These are phyloP conservation scores for Dysdera silvatica DNA, from an alignment of 1,140 invertebrate species.

Conservation along the genomic window DNA sequence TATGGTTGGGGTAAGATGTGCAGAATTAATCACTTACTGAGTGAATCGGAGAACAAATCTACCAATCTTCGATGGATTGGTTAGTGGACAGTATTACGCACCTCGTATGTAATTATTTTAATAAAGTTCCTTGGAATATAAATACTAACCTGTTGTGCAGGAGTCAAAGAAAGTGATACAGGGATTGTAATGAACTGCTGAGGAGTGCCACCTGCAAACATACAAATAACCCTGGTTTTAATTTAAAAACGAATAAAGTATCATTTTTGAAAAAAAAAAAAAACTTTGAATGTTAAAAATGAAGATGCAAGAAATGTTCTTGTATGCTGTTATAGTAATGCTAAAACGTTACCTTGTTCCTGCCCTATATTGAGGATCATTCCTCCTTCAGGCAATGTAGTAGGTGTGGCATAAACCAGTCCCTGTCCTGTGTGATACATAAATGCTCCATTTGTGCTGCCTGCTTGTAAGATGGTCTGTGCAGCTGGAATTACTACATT, in stretches of 20 bases:
- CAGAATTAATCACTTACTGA: no score
- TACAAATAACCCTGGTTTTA: not conserved
- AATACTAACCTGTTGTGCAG: conserved; percentile 19
- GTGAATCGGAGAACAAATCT: no score
- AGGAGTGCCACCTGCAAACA: conserved; percentile 15
- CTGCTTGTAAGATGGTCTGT: conserved; percentile 16
- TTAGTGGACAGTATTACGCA: no score
- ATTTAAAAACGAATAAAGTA: not conserved
- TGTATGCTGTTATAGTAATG: not conserved
- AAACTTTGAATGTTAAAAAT: not conserved
- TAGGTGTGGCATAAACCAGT: conserved; percentile 21
- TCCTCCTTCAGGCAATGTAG: conserved; percentile 21
- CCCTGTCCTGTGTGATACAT: conserved; percentile 22
- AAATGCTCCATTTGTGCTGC: conserved; percentile 16
- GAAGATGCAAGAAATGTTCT: not conserved
- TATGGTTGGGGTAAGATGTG: no score
- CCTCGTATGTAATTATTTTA: no score
- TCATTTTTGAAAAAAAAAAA: not conserved
- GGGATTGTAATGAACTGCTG: conserved; percentile 26
- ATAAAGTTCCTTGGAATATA: no score
- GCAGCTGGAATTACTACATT: conserved; percentile 27
- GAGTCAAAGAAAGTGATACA: conserved; percentile 17
- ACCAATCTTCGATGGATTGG: no score
- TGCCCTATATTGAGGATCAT: conserved; percentile 21
- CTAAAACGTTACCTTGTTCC: conserved; percentile 16